phyloP scores from a whole-genome alignment of 2,888 invertebrate genomes.

The Matsumyia berberina region DNA sequence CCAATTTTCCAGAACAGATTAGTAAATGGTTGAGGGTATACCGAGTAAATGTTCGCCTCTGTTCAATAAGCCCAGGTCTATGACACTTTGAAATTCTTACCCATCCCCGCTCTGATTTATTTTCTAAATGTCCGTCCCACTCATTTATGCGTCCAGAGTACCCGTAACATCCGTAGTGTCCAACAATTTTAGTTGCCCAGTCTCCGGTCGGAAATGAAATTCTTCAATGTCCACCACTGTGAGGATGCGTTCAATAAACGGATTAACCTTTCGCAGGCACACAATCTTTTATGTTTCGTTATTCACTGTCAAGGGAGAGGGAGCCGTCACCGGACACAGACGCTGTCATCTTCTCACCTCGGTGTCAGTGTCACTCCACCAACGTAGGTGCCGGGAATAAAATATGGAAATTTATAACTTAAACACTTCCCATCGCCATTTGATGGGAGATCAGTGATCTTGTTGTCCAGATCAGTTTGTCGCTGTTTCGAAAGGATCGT shows the following conservation, averaged over 20 bases:
- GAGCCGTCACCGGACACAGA: neutral
- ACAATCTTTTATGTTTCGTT: constrained; percentile 38
- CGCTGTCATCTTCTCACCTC: constrained; percentile 13
- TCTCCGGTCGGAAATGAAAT: constrained; percentile 51
- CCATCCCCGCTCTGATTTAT: too few relatives aligned
- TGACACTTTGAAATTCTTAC: too few relatives aligned
- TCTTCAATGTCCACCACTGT: constrained; percentile 49
- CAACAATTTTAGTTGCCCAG: constrained; percentile 7
- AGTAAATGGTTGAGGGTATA: too few relatives aligned
- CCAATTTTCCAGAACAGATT: too few relatives aligned
- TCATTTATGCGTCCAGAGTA: constrained; percentile 48
- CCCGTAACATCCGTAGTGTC: constrained; percentile 51
- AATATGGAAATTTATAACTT: constrained; percentile 67
- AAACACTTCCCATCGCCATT: constrained; percentile 55
- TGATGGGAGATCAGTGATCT: constrained; percentile 70
- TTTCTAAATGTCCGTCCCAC: neutral
- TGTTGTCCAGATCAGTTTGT: constrained; percentile 62
- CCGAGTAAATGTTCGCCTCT: too few relatives aligned
- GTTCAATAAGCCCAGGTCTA: too few relatives aligned
- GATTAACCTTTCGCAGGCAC: constrained; percentile 66
- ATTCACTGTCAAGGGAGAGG: constrained; percentile 66
- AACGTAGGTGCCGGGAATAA: constrained; percentile 12
- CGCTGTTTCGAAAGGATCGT: constrained; percentile 59
- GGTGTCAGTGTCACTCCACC: constrained; percentile 40
- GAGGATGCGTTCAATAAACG: constrained; percentile 53